Base-by-base conservation (phyloP, 2,888 invertebrate genomes). In the Mesoligia furuncula region DNA sequence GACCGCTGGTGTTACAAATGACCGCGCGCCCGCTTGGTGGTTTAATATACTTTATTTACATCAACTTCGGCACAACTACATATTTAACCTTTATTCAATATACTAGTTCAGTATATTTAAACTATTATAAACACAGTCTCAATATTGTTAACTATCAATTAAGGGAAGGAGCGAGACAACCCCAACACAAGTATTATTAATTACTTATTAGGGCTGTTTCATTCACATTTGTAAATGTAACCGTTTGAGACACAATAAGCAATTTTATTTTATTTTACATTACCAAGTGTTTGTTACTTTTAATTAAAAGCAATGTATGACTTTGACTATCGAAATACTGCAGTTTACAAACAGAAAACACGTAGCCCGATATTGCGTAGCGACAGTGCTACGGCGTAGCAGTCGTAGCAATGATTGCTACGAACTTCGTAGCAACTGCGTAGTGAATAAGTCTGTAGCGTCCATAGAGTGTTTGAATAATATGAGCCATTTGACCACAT, bases 341-440 rank as follows among this genome's bases (percentile, higher is more conserved):
- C 17, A 31, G n/a, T 0, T 51, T 20, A 17, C 7, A 54, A 31
- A 6, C 5, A 57, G 20, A 36, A 39, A 79, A 9, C 6, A 0
- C 48, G 36, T 13, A 20, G 7, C 0, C 20, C 39, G 24, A 75
- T n/a, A 31, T 48, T 48, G 13, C 5, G 31, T 31, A 54, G 31
- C 31, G n/a, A 31, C 17, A 20, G 31, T 6, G 36, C 65, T 78
- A 78, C 74, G 75, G 11, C 42, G 66, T 81, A 79, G 81, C 27
- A 24, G 0, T 0, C 17, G 39, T 36, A 39, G 17, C 39, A n/a
- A 6, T 64, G 27, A 20, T 39, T 11, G 75, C 48, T 82, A 82
- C 64, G 24, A 48, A 42, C 5, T n/a, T 42, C 39, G 54, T 36
- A 82, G 36, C n/a, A n/a, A n/a, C 7, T 74, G 11, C 27, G 11